These are phyloP conservation scores for Dendrocopos noguchii DNA, from an alignment of 2,113 vertebrate genomes.

Conservation along the genomic window DNA sequence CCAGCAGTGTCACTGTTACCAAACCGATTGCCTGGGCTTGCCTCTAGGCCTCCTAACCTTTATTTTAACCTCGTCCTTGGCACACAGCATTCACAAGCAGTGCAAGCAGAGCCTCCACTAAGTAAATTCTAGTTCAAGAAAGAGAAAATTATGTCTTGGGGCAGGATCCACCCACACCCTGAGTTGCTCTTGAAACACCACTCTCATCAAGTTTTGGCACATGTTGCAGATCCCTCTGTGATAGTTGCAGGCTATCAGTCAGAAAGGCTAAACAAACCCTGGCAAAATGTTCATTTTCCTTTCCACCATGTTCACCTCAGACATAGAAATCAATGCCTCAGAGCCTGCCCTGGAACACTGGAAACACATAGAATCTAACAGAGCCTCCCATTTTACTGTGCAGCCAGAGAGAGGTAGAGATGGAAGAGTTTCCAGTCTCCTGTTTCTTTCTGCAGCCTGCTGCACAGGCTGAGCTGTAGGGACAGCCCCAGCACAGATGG, in stretches of 20 bases:
- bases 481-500: not conserved
- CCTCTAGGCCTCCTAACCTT: not conserved
- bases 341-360: not conserved
- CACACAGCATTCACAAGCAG: not conserved
- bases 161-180: constrained; percentile 25
- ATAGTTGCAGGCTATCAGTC: constrained; percentile 31
- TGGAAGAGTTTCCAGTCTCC: not conserved
- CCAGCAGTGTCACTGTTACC: not conserved
- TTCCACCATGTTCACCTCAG: constrained; percentile 11
- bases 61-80: not conserved
- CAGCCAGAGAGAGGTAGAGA: not conserved
- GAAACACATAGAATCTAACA: not conserved
- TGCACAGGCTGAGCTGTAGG: not conserved
- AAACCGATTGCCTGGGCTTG: not conserved
- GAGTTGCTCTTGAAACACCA: constrained; percentile 16
- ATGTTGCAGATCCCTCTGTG: not conserved
- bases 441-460: not conserved
- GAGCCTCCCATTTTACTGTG: not conserved
- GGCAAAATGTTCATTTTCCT: constrained; percentile 7
- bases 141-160: not conserved
- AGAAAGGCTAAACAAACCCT: constrained; percentile 47
- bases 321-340: not conserved
- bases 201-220: constrained; percentile 12
- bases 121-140: not conserved
- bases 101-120: not conserved